phyloP scores from a whole-genome alignment of 2,888 invertebrate species.

The Ectobius pallidus region DNA sequence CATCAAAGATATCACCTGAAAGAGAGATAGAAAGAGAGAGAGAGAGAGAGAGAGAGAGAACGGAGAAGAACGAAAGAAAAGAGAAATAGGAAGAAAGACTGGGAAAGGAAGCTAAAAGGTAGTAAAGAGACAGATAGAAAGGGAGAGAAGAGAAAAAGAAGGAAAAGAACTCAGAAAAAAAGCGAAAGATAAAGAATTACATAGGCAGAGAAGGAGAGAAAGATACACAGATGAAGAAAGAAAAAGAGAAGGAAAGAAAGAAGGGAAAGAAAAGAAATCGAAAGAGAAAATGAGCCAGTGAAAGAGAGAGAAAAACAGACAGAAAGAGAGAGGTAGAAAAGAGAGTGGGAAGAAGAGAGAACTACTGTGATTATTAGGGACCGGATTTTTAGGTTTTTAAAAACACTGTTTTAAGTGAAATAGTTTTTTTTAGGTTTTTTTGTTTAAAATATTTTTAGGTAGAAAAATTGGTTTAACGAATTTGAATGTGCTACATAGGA shows the following conservation, averaged over 20 bases:
- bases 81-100: slow-evolving; percentile 48
- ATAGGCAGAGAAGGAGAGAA: not conserved
- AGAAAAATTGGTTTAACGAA: too few species aligned
- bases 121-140: slow-evolving; percentile 52
- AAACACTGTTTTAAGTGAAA: too few species aligned
- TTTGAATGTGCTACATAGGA: too few species aligned
- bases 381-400: too few species aligned
- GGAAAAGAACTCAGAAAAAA: not conserved
- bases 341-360: not conserved
- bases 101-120: slow-evolving; percentile 53
- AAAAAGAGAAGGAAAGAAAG: not conserved
- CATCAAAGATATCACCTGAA: too few species aligned
- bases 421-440: too few species aligned
- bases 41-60: slow-evolving; percentile 14
- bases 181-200: not conserved
- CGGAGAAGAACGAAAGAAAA: not conserved
- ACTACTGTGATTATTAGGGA: too few species aligned
- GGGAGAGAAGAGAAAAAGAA: slow-evolving; percentile 54
- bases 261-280: not conserved
- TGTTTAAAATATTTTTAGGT: too few species aligned
- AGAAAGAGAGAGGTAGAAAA: not conserved
- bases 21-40: not conserved
- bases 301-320: not conserved
- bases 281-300: not conserved
- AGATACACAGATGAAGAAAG: not conserved